Conservation (phyloP, 2,888 invertebrate genomes). For the Peribatodes rhomboidaria region DNA sequence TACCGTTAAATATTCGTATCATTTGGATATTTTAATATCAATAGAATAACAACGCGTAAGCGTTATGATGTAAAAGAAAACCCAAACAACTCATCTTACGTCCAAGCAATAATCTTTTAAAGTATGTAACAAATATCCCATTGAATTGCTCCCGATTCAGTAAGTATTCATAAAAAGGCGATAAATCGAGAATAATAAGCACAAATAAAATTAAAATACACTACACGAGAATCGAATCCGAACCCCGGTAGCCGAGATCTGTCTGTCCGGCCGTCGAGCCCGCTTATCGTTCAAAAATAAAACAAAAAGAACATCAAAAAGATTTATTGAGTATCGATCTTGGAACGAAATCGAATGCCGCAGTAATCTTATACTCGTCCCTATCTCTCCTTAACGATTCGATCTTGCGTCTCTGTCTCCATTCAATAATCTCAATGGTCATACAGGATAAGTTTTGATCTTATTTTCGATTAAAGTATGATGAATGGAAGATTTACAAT, state of each 20-base stretch:
- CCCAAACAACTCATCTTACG: neutral
- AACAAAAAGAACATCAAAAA: slow-evolving; percentile 59
- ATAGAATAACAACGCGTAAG: slow-evolving; percentile 1
- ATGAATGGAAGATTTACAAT: slow-evolving; percentile 74
- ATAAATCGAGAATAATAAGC: slow-evolving; percentile 32
- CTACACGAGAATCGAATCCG: slow-evolving; percentile 34
- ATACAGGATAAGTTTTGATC: slow-evolving; percentile 63
- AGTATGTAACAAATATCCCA: slow-evolving; percentile 15
- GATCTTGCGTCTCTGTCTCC: slow-evolving; percentile 57
- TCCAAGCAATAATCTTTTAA: slow-evolving; percentile 4
- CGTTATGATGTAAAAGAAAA: neutral
- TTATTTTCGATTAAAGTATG: slow-evolving; percentile 74
- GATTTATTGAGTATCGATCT: slow-evolving; percentile 81
- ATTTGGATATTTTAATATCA: slow-evolving; percentile 22
- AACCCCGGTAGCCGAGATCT: slow-evolving; percentile 75
- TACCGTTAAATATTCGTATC: slow-evolving; percentile 37
- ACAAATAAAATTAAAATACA: slow-evolving; percentile 24
- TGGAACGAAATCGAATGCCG: slow-evolving; percentile 71
- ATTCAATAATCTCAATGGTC: slow-evolving; percentile 67
- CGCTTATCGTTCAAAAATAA: slow-evolving; percentile 63
- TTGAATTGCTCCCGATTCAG: slow-evolving; percentile 16
- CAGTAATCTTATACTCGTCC: slow-evolving; percentile 59
- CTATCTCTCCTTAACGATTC: slow-evolving; percentile 44
- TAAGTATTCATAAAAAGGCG: slow-evolving; percentile 28
- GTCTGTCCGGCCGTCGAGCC: slow-evolving; percentile 61